Base-by-base conservation (phyloP, 2,888 invertebrate species). In the Drosophila mercatorum region DNA sequence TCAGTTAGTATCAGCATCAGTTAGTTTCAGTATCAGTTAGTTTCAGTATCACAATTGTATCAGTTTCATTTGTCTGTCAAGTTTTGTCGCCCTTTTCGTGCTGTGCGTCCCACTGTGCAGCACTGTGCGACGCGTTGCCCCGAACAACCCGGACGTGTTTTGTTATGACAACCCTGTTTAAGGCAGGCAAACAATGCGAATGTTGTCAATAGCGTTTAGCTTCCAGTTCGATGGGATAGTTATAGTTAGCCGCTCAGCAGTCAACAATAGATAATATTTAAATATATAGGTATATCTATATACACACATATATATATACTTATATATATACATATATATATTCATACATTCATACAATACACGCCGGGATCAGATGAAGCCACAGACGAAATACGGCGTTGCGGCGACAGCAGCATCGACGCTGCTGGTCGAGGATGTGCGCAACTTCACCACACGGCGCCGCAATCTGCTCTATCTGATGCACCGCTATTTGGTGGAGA, bases 401-500 rank as follows among this genome's bases (percentile, higher is more conserved):
- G 62, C 88, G 0, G 84, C 88, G 11, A 66, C 77, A 6, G 80
- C 77, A 3, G 77, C 80, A 28, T 74, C 86, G 5, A 71, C 75
- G 1, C 38, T 65, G 3, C 66, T 86, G 5, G 90, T 89, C 36
- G 92, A 92, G 67, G 92, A 92, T 67, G 88, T 91, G 51, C 89
- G 92, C 31, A 91, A 92, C 46, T 84, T 89, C 41, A 85, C 85
- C 57, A 81, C 81, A 17, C 77, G 94, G 14, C 94, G 94, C 58
- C 92, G 93, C 62, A 94, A 93, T 86, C 90, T 95, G 36, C 89
- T 95, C 12, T 95, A 96, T 91, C 92, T 97, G 64, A 95, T 97
- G 74, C 93, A 94, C 52, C 94, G 94, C 12, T 96, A 95, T 93
- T 93, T 97, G 76, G 93, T 93, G 80, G 95, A 96, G 80, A 95